A percentile compares a stretch with the other conserved stretches of the same genome.
Conservation (phyloP, 2,888 invertebrate species). For the Sycophila texana region DNA sequence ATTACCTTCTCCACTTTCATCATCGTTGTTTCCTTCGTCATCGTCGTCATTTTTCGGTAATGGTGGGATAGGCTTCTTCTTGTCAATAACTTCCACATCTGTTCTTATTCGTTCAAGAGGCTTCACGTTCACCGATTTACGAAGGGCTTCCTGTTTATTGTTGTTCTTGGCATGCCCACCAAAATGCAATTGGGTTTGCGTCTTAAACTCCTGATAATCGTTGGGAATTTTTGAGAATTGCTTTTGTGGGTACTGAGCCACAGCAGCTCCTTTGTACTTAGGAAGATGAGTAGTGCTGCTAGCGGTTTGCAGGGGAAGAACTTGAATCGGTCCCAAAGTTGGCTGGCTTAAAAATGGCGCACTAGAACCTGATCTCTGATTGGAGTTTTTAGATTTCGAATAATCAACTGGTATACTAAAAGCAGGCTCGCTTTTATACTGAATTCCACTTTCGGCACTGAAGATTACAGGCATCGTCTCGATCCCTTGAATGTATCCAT, state of each 20-base stretch:
- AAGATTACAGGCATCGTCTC: conserved; percentile 64
- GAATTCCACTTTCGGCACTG: conserved; percentile 54
- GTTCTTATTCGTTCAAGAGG: conserved; percentile 64
- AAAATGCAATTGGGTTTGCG: conserved; percentile 70
- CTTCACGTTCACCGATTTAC: conserved; percentile 39
- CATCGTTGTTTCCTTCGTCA: conserved; percentile 58
- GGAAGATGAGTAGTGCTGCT: conserved; percentile 56
- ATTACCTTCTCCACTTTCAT: conserved; percentile 52
- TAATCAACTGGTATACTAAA: conserved; percentile 58
- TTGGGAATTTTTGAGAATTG: conserved; percentile 56
- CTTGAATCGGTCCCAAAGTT: conserved; percentile 60
- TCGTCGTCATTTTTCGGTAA: conserved; percentile 60
- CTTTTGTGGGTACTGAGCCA: conserved; percentile 44
- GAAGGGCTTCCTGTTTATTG: too few species aligned
- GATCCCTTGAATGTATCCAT: conserved; percentile 58
- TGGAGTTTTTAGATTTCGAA: conserved; percentile 30
- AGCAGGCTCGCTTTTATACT: conserved; percentile 60
- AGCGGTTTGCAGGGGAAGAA: conserved; percentile 62
- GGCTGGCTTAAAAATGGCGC: conserved; percentile 58
- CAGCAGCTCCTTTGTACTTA: conserved; percentile 61
- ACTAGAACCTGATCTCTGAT: conserved; percentile 50
- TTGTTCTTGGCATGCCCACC: conserved; percentile 39
- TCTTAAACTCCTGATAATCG: conserved; percentile 66
- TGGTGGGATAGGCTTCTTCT: conserved; percentile 64
- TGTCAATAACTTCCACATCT: conserved; percentile 70